These are phyloP conservation scores for Quadriops clusia DNA, from an alignment of 2,888 invertebrate species.

Conservation along the genomic window DNA sequence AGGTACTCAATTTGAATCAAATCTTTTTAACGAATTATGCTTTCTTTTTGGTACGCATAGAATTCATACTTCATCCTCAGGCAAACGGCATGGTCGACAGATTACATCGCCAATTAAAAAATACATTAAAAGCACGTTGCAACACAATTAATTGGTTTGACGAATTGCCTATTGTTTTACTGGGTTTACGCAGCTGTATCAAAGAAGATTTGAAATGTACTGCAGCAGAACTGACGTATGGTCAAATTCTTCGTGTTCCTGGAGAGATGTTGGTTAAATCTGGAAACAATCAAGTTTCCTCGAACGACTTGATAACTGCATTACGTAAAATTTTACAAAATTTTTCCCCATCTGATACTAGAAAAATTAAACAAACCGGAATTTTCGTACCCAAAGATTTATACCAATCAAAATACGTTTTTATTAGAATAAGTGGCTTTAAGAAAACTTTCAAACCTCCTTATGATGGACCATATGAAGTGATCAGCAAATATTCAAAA, in stretches of 20 bases:
- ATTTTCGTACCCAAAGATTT: no score
- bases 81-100: constrained; percentile 18
- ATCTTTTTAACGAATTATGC: constrained; percentile 16
- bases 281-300: no score
- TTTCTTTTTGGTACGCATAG: constrained; percentile 13
- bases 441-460: no score
- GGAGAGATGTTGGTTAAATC: no score
- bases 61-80: constrained; percentile 14
- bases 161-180: constrained; percentile 11
- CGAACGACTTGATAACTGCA: no score
- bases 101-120: constrained; percentile 14
- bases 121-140: constrained; percentile 12
- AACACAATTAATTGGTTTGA: constrained; percentile 13
- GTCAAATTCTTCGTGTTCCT: constrained; percentile 6
- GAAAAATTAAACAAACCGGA: no score
- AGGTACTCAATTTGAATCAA: constrained; percentile 22
- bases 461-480: no score
- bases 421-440: no score
- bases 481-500: no score
- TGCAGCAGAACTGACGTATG: constrained; percentile 10
- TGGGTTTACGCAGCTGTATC: constrained; percentile 9
- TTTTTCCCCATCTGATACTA: no score
- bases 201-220: constrained; percentile 10
- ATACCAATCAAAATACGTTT: no score
- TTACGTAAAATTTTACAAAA: no score